Evolutionary conservation across 1,140 invertebrate species (phyloP).

Genomic region (Hylyphantes graminicola): DNA sequence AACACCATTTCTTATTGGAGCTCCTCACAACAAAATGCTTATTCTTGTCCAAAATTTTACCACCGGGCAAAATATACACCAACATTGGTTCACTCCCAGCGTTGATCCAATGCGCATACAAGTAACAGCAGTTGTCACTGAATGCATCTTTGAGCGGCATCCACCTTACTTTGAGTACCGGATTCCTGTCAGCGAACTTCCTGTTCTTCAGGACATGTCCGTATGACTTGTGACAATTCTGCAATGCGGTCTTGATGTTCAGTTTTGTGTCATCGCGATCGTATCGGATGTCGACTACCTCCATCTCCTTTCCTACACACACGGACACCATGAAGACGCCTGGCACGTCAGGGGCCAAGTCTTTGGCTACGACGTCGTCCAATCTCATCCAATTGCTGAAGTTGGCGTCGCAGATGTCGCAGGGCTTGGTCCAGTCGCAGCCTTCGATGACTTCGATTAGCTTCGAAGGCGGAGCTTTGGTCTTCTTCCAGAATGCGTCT

Average conservation of each 20-base stretch:
- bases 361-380: not conserved
- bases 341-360: not conserved
- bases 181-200: not conserved
- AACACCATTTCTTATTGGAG: slow-evolving; percentile 20
- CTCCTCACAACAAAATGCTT: slow-evolving; percentile 1
- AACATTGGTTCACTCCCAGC: not conserved
- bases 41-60: slow-evolving; percentile 1
- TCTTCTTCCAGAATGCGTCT: slow-evolving; percentile 30
- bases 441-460: not conserved
- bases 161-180: slow-evolving; percentile 10
- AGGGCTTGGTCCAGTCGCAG: slow-evolving; percentile 3
- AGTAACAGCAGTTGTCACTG: slow-evolving; percentile 14
- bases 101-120: slow-evolving; percentile 28
- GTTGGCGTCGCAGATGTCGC: slow-evolving; percentile 15
- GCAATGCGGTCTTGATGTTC: not conserved
- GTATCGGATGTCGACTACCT: not conserved
- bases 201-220: slow-evolving; percentile 1
- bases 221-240: not conserved
- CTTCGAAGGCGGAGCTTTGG: not conserved
- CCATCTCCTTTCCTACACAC: not conserved
- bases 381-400: slow-evolving; percentile 3
- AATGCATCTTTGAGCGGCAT: not conserved
- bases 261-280: not conserved
- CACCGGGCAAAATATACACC: not conserved
- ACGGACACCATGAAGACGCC: slow-evolving; percentile 3